Conservation (phyloP, 2,113 vertebrate species). For the Theropithecus gelada region DNA sequence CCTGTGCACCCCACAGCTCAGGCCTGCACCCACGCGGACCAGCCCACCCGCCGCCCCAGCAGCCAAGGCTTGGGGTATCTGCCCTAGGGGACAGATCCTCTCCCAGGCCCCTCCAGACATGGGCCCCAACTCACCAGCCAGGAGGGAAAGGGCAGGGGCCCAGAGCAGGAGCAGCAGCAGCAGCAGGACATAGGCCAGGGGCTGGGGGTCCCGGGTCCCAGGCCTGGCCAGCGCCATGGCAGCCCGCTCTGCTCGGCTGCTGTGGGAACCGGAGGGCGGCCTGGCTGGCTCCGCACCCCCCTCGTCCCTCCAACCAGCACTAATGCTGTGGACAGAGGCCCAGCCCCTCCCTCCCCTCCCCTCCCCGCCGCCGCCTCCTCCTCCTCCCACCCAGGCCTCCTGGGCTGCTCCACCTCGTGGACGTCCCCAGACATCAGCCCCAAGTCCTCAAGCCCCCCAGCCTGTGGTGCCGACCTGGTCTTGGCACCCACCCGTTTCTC, state of each 20-base stretch:
- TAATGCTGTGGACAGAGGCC: constrained; percentile 79
- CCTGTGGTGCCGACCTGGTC: background rate
- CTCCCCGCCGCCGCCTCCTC: background rate
- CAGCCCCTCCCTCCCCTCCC: constrained; percentile 43
- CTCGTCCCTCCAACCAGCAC: constrained; percentile 75
- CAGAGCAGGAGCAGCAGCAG: background rate
- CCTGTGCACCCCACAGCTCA: background rate
- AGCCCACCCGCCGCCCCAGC: background rate
- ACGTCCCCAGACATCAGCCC: background rate
- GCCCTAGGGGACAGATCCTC: background rate
- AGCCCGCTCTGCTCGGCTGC: constrained; percentile 36
- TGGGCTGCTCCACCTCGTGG: background rate
- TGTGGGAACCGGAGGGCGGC: constrained; percentile 59
- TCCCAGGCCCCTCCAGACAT: background rate
- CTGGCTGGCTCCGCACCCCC: constrained; percentile 49
- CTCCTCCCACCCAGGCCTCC: background rate
- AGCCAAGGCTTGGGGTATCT: background rate
- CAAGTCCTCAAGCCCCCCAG: background rate
- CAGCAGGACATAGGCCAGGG: background rate
- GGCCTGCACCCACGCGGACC: background rate
- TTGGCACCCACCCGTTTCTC: background rate
- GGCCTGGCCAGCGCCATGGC: constrained; percentile 65
- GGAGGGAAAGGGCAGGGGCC: background rate
- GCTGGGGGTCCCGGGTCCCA: background rate
- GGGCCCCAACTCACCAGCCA: constrained; percentile 65